Conservation (phyloP, 1,140 invertebrate species). For the Caenorhabditis brenneri region DNA sequence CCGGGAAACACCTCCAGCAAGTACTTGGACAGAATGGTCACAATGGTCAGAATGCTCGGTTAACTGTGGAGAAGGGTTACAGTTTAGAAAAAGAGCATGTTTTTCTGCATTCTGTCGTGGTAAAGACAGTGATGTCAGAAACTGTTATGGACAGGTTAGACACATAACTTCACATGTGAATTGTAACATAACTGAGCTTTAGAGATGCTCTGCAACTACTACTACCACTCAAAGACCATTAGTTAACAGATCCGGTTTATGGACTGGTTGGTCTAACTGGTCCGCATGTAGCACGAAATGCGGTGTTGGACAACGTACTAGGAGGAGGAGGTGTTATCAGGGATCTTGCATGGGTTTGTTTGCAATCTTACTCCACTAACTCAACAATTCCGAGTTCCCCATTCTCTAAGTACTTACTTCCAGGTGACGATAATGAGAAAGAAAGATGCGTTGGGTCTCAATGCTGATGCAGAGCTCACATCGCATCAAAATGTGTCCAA, state of each 20-base stretch:
- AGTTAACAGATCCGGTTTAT: neutral
- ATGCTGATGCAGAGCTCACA: conserved; percentile 7
- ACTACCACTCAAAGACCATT: neutral
- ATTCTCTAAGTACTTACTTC: neutral
- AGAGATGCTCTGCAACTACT: neutral
- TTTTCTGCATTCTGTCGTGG: conserved; percentile 30
- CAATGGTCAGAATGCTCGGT: conserved; percentile 50
- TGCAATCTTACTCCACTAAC: neutral
- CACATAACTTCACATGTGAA: neutral
- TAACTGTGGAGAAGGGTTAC: conserved; percentile 28
- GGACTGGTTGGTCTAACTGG: conserved; percentile 8
- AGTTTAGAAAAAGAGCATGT: conserved; percentile 27
- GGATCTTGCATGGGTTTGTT: conserved; percentile 7
- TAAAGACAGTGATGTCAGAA: conserved; percentile 1
- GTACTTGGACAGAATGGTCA: conserved; percentile 48
- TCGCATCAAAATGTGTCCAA: neutral
- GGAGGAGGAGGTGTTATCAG: conserved; percentile 24
- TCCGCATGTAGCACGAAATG: conserved; percentile 13
- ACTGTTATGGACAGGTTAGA: conserved; percentile 5
- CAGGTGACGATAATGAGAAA: conserved; percentile 40
- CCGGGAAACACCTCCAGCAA: neutral
- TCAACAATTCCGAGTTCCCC: neutral
- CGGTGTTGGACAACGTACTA: neutral
- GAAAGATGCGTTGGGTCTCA: conserved; percentile 5
- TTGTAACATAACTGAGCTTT: neutral